Conservation (phyloP, 2,113 vertebrate genomes). For the Genyomyrus donnyi region DNA sequence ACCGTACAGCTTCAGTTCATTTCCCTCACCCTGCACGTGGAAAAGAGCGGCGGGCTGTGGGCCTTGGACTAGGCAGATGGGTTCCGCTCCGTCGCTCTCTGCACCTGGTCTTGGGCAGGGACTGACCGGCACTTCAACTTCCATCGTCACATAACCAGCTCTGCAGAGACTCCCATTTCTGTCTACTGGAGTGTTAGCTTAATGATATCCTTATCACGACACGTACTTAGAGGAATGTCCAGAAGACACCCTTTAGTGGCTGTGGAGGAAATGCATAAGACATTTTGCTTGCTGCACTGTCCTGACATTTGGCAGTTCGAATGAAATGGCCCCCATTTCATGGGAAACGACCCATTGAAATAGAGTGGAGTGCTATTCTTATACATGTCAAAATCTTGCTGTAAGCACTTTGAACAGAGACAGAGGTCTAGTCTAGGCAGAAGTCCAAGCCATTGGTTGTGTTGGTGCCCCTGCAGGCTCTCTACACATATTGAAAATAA, state of each 20-base stretch:
- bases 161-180: not conserved
- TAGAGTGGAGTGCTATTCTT: not conserved
- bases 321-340: not conserved
- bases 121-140: not conserved
- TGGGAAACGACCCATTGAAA: not conserved
- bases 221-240: not conserved
- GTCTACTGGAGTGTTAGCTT: constrained; percentile 10
- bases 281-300: not conserved
- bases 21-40: not conserved
- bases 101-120: not conserved
- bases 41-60: not conserved
- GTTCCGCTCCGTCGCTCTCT: not conserved
- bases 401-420: not conserved
- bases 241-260: not conserved
- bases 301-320: not conserved
- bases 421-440: not conserved
- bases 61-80: constrained; percentile 28
- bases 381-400: not conserved
- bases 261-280: not conserved
- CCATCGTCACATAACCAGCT: not conserved
- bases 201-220: constrained; percentile 13
- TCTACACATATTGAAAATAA: not conserved
- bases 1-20: constrained; percentile 3
- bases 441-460: not conserved
- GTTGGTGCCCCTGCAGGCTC: not conserved